These are phyloP conservation scores for Ascaphus truei DNA, from an alignment of 2,113 vertebrate species.

Conservation along the genomic window DNA sequence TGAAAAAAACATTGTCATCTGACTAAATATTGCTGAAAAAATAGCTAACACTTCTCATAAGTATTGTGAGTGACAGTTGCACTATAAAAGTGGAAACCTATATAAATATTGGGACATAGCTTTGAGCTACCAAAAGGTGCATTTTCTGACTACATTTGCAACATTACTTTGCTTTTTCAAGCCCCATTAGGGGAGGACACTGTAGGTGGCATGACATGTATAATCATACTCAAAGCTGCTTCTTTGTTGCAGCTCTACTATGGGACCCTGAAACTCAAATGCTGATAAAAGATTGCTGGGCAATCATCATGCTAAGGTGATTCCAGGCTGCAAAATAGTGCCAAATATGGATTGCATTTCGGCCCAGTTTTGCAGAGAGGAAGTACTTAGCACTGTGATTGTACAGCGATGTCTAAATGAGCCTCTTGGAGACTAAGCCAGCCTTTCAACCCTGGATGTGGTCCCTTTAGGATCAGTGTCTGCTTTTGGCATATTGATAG, in stretches of 20 bases:
- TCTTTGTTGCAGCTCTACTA: background rate
- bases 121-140: too few relatives aligned
- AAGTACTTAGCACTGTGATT: constrained; percentile 5
- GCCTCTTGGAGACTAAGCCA: constrained; percentile 12
- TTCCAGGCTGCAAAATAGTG: background rate
- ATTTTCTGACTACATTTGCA: background rate
- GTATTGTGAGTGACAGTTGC: background rate
- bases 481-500: constrained; percentile 21
- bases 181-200: background rate
- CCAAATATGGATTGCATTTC: background rate
- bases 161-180: background rate
- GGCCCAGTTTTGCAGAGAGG: background rate
- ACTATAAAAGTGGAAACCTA: background rate
- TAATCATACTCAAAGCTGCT: background rate
- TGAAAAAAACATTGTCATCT: background rate
- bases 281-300: background rate
- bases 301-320: background rate
- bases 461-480: constrained; percentile 20
- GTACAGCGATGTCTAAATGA: constrained; percentile 23
- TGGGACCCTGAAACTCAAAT: background rate
- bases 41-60: background rate
- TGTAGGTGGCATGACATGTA: background rate
- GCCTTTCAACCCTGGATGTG: constrained; percentile 15
- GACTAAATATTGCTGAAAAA: background rate
- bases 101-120: background rate